Evolutionary conservation across 1,140 invertebrate genomes (phyloP).

Genomic region (Aphaenogaster ashmeadi): DNA sequence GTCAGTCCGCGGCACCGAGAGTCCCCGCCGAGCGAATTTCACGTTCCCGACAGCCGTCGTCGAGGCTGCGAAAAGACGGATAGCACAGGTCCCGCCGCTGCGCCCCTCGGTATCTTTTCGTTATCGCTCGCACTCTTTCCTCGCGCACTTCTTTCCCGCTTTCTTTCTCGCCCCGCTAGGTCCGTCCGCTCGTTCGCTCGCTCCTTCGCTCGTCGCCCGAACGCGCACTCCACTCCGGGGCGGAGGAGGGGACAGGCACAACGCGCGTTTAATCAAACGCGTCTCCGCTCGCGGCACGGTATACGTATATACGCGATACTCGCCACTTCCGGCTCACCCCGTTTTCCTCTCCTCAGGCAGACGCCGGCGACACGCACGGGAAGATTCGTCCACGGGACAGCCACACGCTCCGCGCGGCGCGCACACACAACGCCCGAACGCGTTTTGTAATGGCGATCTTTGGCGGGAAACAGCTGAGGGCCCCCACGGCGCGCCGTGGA

Average conservation of each 20-base stretch:
- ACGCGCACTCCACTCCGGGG: conserved; percentile 45
- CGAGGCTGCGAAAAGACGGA: conserved; percentile 65
- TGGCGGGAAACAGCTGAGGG: conserved; percentile 91
- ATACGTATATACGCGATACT: conserved; percentile 1
- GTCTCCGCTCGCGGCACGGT: conserved; percentile 17
- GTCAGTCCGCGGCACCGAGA: conserved; percentile 75
- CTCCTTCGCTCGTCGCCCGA: conserved; percentile 11
- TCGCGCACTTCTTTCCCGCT: conserved; percentile 33
- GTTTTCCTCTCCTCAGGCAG: conserved; percentile 40
- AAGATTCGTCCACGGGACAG: conserved; percentile 78
- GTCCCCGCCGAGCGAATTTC: conserved; percentile 64
- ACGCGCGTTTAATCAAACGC: conserved; percentile 47
- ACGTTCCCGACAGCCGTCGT: conserved; percentile 70
- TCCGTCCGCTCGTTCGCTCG: background rate
- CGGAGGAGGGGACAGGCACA: conserved; percentile 31
- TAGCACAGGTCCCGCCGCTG: conserved; percentile 14
- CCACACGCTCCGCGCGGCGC: conserved; percentile 75
- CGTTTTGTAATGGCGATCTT: conserved; percentile 89
- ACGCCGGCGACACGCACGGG: conserved; percentile 67
- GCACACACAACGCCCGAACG: conserved; percentile 82
- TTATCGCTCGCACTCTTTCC: conserved; percentile 33
- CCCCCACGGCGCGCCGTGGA: conserved; percentile 82
- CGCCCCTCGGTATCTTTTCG: background rate
- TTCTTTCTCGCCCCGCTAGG: background rate
- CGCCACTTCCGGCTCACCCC: conserved; percentile 23